Evolutionary conservation across 2,888 invertebrate species (phyloP).

Genomic region (Leptura quadrifasciata): DNA sequence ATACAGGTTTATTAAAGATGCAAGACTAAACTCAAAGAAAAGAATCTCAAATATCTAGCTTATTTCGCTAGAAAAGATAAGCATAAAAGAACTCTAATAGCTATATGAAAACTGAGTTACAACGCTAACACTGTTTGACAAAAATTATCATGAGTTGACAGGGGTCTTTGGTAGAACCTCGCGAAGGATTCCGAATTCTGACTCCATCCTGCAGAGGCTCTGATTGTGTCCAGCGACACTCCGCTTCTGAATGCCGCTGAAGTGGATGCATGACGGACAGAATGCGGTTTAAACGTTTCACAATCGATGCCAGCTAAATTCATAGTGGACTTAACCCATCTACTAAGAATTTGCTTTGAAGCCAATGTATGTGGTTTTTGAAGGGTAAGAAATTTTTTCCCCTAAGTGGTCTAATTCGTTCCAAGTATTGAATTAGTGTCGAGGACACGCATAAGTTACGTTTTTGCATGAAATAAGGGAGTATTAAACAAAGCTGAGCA

Average conservation of each 20-base stretch:
- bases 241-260: slow-evolving; percentile 8
- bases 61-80: not conserved
- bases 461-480: not conserved
- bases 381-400: not conserved
- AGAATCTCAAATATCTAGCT: too few species aligned
- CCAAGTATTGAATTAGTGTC: not conserved
- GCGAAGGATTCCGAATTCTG: not conserved
- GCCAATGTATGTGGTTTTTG: slow-evolving; percentile 4
- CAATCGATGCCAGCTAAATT: slow-evolving; percentile 5
- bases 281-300: not conserved
- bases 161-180: not conserved
- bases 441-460: not conserved
- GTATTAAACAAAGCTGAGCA: not conserved
- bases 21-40: not conserved
- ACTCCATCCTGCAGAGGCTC: not conserved
- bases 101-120: too few species aligned
- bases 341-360: not conserved
- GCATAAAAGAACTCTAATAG: not conserved
- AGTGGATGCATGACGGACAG: not conserved
- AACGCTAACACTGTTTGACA: not conserved
- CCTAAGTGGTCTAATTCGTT: not conserved
- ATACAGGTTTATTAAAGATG: not conserved
- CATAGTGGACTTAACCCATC: not conserved
- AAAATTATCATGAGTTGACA: not conserved
- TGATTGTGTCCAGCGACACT: not conserved